A percentile compares a stretch with the other conserved stretches of the same genome.
Evolutionary conservation across 2,888 invertebrate genomes (phyloP).

Genomic region (Orchestes rusci): DNA sequence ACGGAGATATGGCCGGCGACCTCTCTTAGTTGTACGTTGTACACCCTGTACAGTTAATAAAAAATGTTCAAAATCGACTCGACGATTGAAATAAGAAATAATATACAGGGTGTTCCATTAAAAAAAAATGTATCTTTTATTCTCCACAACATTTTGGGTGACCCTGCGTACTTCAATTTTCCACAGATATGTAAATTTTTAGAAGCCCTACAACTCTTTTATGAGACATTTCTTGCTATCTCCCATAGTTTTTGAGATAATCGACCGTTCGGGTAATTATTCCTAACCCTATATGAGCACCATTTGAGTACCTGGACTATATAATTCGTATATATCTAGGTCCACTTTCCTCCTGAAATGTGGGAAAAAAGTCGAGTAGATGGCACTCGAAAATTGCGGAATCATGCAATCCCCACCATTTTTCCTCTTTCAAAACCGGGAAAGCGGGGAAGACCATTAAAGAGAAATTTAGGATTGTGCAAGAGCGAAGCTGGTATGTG

Average conservation of each 20-base stretch:
- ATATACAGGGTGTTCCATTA: not conserved
- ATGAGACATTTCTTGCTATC: too few species aligned
- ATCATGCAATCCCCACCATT: constrained; percentile 6
- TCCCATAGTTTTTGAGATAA: too few species aligned
- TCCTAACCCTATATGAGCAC: too few species aligned
- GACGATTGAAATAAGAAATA: not conserved
- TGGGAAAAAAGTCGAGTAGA: constrained; percentile 6
- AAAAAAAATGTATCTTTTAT: not conserved
- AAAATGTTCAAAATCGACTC: not conserved
- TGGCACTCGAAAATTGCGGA: not conserved
- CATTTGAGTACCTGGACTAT: too few species aligned
- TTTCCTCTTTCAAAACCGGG: constrained; percentile 1
- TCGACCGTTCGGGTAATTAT: too few species aligned
- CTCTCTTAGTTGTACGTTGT: too few species aligned
- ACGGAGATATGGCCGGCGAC: too few species aligned
- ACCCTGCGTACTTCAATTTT: not conserved
- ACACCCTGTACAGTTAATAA: not conserved
- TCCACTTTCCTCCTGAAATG: constrained; percentile 8
- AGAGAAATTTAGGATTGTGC: too few species aligned
- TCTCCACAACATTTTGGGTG: not conserved
- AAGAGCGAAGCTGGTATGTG: too few species aligned
- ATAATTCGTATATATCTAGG: constrained; percentile 1
- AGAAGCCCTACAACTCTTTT: too few species aligned
- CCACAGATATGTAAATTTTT: too few species aligned
- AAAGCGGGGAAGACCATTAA: too few species aligned